Evolutionary conservation across 2,797 vertebrate genomes (phyloP), one percentile per base, ranked within the genome.

Genomic region (Platyrinchus mystaceus): DNA sequence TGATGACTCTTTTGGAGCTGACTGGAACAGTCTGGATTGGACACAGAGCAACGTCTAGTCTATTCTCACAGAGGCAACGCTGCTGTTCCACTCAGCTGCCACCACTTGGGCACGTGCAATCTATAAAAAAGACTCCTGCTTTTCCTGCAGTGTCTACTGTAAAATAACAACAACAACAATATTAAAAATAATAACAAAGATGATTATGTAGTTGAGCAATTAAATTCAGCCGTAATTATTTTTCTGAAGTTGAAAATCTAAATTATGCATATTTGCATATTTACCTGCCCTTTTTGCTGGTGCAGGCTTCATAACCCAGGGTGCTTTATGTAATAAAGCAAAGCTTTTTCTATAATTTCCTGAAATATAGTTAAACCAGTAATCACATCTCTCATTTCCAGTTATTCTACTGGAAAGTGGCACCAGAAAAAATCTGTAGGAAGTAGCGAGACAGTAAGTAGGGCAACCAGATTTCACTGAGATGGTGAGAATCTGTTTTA

Each of bases 1-100:
- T 20, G 10, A 4, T 26, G 15, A 2, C 2, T 26, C 7, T 7
- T 0, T 2, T 80, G 30, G 41, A 66, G 14, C 10, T 4, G 3
- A 5, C 10, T 47, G 41, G 13, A 66, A 24, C 50, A 1, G 3
- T 4, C 15, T 59, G 22, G 32, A 12, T 11, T 55, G 14, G 22
- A 9, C 36, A 21, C 1, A 3, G 13, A 23, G 12, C 9, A 87
- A 14, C 4, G 7, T 13, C 18, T 6, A 1, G 6, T 19, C 7
- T 43, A 14, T 37, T 34, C 18, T 81, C 52, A 50, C 6, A 17
- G 23, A 63, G 7, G 27, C 21, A 3, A 4, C 21, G 4, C 32
- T n/a, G 13, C 12, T 76, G 7, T 1, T 1, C 22, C 9, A 7
- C 26, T 77, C 36, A 28, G 6, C 30, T 59, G 18, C 13, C 36